phyloP scores from a whole-genome alignment of 2,888 invertebrate species.

The Drosophila falleni region DNA sequence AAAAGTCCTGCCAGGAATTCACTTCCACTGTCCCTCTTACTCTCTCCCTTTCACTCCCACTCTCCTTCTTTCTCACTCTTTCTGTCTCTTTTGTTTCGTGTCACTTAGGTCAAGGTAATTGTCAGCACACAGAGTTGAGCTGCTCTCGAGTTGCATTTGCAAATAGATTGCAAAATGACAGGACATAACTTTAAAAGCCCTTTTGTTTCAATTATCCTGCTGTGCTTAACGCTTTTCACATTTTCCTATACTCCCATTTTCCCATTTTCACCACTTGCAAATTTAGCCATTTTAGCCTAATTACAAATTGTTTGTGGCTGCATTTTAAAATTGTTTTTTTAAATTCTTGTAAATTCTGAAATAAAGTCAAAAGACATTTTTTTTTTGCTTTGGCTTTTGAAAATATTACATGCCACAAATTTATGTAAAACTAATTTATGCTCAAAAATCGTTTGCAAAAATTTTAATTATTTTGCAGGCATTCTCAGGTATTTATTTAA shows the following conservation, averaged over 20 bases:
- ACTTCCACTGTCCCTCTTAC: too few species aligned
- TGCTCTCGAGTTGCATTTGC: conserved; percentile 37
- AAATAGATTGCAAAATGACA: conserved; percentile 33
- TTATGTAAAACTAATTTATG: background rate
- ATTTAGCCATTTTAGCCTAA: conserved; percentile 5
- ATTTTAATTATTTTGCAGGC: background rate
- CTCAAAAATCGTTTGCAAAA: background rate
- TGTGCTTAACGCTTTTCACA: background rate
- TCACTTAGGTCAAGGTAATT: conserved; percentile 63
- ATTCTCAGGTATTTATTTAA: background rate
- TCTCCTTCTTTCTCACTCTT: background rate
- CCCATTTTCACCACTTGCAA: background rate
- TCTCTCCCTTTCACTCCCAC: too few species aligned
- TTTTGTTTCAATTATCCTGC: conserved; percentile 30
- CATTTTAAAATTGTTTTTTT: background rate
- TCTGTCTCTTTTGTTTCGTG: conserved; percentile 1
- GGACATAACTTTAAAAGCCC: conserved; percentile 8
- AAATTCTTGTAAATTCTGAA: background rate
- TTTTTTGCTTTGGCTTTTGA: background rate
- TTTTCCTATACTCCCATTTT: background rate
- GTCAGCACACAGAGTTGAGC: conserved; percentile 11
- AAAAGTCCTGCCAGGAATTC: conserved; percentile 12
- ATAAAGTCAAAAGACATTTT: background rate
- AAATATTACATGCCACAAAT: background rate
- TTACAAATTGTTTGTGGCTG: conserved; percentile 27